These are phyloP conservation scores for Balanococcus diminutus DNA, from an alignment of 2,888 invertebrate species.

Conservation along the genomic window DNA sequence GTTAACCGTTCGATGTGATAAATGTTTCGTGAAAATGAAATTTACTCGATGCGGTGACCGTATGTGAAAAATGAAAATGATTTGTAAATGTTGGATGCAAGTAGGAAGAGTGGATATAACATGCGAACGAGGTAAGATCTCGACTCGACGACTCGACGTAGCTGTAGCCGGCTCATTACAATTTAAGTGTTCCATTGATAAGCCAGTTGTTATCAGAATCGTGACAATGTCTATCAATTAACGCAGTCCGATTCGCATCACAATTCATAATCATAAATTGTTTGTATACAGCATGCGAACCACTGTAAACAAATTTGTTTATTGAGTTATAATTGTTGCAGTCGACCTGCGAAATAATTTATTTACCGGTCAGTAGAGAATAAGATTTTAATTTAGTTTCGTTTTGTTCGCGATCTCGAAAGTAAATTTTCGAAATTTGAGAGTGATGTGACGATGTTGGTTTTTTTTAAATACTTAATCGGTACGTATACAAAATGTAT, in stretches of 20 bases:
- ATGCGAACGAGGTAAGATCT: neutral
- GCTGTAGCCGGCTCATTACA: neutral
- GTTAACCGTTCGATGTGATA: neutral
- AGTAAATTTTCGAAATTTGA: neutral
- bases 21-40: neutral
- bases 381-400: neutral
- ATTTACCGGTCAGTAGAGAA: neutral
- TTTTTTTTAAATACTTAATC: neutral
- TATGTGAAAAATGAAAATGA: neutral
- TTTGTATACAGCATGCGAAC: neutral
- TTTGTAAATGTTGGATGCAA: neutral
- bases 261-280: neutral
- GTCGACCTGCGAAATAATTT: neutral
- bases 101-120: neutral
- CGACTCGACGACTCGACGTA: neutral
- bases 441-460: neutral
- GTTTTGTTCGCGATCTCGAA: neutral
- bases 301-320: slow-evolving; percentile 14
- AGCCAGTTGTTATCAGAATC: neutral
- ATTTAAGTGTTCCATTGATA: neutral
- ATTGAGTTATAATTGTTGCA: neutral
- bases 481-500: neutral
- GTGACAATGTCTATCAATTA: slow-evolving; percentile 13
- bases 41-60: neutral
- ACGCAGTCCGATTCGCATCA: neutral